Evolutionary conservation across 2,797 vertebrate genomes (phyloP).

Genomic region (Alectoris magna): DNA sequence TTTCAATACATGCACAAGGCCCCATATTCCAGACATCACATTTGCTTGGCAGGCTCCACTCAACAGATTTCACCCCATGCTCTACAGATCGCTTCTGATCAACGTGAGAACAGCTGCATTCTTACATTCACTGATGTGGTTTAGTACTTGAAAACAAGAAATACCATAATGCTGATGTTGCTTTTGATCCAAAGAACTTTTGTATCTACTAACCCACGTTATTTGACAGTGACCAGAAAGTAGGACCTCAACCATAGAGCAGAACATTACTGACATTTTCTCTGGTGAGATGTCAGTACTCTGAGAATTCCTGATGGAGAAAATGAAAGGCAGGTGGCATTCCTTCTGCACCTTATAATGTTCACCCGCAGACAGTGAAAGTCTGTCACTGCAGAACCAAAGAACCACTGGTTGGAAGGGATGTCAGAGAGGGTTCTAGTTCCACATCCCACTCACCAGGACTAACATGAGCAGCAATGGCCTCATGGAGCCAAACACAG

Average conservation of each 20-base stretch:
- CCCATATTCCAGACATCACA: background rate
- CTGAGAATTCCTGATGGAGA: background rate
- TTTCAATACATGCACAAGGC: background rate
- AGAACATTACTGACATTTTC: background rate
- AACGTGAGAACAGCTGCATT: background rate
- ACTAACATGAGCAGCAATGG: rapidly evolving
- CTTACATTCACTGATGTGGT: background rate
- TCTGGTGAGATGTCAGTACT: background rate
- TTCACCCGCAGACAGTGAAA: too few relatives aligned
- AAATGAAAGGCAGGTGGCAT: background rate
- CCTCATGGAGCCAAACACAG: background rate
- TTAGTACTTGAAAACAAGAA: background rate
- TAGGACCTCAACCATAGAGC: background rate
- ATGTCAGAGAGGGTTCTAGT: background rate
- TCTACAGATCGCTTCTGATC: background rate
- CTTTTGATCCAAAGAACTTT: background rate
- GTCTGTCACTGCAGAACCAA: background rate
- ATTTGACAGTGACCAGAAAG: background rate
- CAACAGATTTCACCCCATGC: background rate
- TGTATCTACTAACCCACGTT: background rate
- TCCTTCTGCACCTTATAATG: background rate
- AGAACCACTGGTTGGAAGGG: background rate
- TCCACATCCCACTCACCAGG: background rate
- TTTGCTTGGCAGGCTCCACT: background rate
- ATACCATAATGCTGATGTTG: background rate